These are phyloP conservation scores for Orthosia incerta DNA, from an alignment of 2,888 invertebrate species.

Conservation along the genomic window DNA sequence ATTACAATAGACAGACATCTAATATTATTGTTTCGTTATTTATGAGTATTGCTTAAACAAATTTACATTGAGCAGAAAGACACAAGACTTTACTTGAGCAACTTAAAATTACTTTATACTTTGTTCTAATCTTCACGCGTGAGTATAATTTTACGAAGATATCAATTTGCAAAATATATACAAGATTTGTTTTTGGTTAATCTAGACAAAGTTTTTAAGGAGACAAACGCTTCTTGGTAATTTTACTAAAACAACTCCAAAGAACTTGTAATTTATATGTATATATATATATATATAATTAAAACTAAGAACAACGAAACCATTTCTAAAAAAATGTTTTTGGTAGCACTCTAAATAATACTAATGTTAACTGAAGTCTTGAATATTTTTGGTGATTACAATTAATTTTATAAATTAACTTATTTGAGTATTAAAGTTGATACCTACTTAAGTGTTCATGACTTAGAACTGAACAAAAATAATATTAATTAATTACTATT, in stretches of 20 bases:
- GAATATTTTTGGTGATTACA: background rate
- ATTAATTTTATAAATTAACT: background rate
- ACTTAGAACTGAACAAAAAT: background rate
- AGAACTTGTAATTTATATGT: slow-evolving; percentile 1
- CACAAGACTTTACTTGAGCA: slow-evolving; percentile 60
- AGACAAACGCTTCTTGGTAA: slow-evolving; percentile 1
- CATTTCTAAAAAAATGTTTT: background rate
- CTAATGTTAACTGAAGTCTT: background rate
- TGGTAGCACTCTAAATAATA: no score
- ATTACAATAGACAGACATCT: slow-evolving; percentile 61
- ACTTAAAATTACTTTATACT: slow-evolving; percentile 57
- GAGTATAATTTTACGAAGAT: slow-evolving; percentile 14
- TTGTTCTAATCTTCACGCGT: slow-evolving; percentile 24
- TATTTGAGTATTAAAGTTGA: background rate
- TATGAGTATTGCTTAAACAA: slow-evolving; percentile 67
- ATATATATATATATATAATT: slow-evolving; percentile 1
- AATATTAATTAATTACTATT: background rate
- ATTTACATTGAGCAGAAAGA: slow-evolving; percentile 67
- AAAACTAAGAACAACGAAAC: background rate
- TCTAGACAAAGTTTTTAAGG: slow-evolving; percentile 4
- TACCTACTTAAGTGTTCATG: background rate
- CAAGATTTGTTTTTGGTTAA: slow-evolving; percentile 29
- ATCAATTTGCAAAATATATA: slow-evolving; percentile 31
- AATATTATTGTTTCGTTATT: slow-evolving; percentile 74
- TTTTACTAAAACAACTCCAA: background rate